Percentiles rank a stretch among this genome's conserved stretches.
Conservation (phyloP, 2,797 vertebrate species). For the Coendou prehensilis region DNA sequence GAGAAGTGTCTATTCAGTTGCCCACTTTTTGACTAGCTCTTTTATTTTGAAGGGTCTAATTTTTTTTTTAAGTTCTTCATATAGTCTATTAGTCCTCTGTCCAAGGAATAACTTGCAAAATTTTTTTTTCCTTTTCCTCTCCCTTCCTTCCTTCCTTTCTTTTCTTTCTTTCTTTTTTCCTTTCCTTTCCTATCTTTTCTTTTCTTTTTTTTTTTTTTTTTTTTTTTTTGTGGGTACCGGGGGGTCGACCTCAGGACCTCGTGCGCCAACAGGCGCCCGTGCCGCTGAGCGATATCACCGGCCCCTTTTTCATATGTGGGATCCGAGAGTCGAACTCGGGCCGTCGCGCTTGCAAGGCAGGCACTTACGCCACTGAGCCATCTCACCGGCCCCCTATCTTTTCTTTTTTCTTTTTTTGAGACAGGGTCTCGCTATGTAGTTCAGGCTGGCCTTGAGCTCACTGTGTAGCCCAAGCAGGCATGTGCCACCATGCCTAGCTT, state of each 20-base stretch:
- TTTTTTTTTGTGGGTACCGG: too few species aligned
- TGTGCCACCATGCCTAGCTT: background rate
- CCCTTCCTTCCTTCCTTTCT: too few species aligned
- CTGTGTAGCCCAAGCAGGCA: background rate
- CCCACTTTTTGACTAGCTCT: background rate
- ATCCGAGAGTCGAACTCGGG: too few species aligned
- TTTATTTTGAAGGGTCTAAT: background rate
- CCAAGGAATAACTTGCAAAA: background rate
- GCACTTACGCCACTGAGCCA: too few species aligned
- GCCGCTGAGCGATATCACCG: too few species aligned
- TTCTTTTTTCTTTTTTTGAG: background rate
- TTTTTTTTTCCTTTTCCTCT: background rate
- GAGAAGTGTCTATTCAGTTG: background rate
- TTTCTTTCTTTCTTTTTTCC: too few species aligned
- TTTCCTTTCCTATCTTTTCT: background rate
- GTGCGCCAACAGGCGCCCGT: too few species aligned
- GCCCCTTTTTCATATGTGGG: too few species aligned
- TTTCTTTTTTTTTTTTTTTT: background rate
- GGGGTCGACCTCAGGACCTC: too few species aligned
- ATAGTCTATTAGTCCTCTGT: background rate
- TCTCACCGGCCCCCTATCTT: too few species aligned
- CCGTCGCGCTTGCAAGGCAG: too few species aligned
- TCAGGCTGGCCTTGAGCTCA: background rate
- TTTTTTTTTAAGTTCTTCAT: background rate
- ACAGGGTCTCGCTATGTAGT: background rate